These are phyloP conservation scores for Amphiprion ocellaris DNA, from an alignment of 2,113 vertebrate species.

Conservation along the genomic window DNA sequence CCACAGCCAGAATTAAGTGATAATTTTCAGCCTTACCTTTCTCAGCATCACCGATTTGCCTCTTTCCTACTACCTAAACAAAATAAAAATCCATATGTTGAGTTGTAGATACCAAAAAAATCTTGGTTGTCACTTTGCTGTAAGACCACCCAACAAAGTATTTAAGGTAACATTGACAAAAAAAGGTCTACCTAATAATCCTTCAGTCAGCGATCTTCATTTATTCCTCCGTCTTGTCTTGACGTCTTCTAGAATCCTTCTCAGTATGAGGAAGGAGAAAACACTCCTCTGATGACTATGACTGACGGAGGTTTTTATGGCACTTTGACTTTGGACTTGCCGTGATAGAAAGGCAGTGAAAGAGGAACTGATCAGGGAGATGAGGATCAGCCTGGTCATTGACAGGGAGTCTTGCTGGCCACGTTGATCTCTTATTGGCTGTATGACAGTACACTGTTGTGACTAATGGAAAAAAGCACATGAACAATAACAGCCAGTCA, in stretches of 20 bases:
- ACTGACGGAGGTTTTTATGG: constrained; percentile 73
- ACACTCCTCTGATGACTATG: background rate
- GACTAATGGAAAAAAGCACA: background rate
- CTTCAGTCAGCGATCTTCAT: constrained; percentile 38
- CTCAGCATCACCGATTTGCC: constrained; percentile 57
- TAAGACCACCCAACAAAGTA: no score
- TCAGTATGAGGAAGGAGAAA: constrained; percentile 49
- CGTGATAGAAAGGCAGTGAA: constrained; percentile 25
- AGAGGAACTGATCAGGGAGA: background rate
- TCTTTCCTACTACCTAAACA: constrained; percentile 34
- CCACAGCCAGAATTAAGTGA: background rate
- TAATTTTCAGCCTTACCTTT: constrained; percentile 61
- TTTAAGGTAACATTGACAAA: background rate
- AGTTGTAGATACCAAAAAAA: background rate
- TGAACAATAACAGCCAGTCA: no score
- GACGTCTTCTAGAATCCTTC: background rate
- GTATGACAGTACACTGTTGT: background rate
- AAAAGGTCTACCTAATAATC: constrained; percentile 8
- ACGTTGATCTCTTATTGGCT: background rate
- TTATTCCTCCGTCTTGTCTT: constrained; percentile 4
- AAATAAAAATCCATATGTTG: constrained; percentile 20
- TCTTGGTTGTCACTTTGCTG: no score
- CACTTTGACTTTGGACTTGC: constrained; percentile 80
- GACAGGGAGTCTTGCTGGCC: background rate
- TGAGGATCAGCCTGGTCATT: background rate